Base-by-base conservation (phyloP, 2,888 invertebrate species). In the Dynastes hyllus region DNA sequence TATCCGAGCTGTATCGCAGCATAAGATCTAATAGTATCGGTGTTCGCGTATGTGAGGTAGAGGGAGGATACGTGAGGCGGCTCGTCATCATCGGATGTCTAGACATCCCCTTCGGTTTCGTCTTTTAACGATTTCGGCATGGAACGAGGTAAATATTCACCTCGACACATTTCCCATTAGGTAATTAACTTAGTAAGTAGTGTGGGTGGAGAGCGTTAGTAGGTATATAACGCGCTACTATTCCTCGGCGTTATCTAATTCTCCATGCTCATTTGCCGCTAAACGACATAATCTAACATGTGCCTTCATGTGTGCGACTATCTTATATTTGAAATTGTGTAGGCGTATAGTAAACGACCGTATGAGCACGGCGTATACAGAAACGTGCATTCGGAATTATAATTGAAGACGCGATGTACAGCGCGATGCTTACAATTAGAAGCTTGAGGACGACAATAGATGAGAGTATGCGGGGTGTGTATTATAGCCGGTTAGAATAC, bases 81-180 rank as follows among this genome's bases (percentile, higher is more conserved):
- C 37, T 45, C 40, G 50, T 61, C 50, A 75, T 75, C 61, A 75
- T 75, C 61, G 45, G 27, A 61, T 61, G 73, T 75, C 73, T 75
- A 75, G 73, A 75, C 73, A 32, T 29, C 69, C 58, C 45, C 73
- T 45, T 37, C 16, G 61, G 45, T 61, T 45, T 40, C 61, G n/a
- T 75, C 58, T 58, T 75, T 75, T 61, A 75, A 61, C 61, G 58
- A 45, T 75, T 75, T 75, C 22, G 58, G 61, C 22, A 22, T 27
- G 13, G 61, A 58, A 75, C 61, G 73, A 50, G 58, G 73, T 40
- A 75, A 75, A 75, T 63, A 58, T 66, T 73, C 67, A 77, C 79
- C 76, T 79, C 79, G 71, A 70, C 83, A 83, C 83, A 83, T 84
- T 82, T 81, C 83, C 82, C 84, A 83, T 84, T 83, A 83, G 82